Percentiles rank a stretch among this genome's conserved stretches.
Evolutionary conservation across 2,888 invertebrate genomes (phyloP).

Genomic region (Standfussiana lucernea): DNA sequence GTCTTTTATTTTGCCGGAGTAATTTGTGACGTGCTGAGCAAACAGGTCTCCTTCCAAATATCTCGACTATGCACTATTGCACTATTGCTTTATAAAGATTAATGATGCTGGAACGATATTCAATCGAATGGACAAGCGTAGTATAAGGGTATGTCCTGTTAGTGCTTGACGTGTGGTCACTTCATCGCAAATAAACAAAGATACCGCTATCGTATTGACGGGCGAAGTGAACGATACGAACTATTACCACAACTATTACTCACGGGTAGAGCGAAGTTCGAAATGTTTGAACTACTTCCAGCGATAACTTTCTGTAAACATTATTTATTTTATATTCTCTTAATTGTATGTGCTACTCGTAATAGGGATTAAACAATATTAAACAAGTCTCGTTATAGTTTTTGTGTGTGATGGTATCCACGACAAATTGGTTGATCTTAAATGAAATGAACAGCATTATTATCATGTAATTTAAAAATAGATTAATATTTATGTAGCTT

Average conservation of each 20-base stretch:
- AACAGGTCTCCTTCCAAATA: not conserved
- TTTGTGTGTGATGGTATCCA: not conserved
- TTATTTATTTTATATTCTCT: not conserved
- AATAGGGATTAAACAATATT: not conserved
- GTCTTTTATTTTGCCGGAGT: not conserved
- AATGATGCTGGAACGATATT: not conserved
- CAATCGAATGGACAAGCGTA: not conserved
- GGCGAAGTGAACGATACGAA: slow-evolving; percentile 37
- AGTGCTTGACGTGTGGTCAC: slow-evolving; percentile 1
- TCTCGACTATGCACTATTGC: not conserved
- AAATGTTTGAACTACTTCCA: slow-evolving; percentile 43
- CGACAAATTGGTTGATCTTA: not conserved
- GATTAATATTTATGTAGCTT: not conserved
- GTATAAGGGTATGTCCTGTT: not conserved
- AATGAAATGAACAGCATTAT: not conserved
- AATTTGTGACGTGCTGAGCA: not conserved
- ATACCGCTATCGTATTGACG: slow-evolving; percentile 62
- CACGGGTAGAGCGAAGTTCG: slow-evolving; percentile 58
- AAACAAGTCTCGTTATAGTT: not conserved
- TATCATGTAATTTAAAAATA: slow-evolving; percentile 20
- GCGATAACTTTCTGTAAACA: slow-evolving; percentile 41
- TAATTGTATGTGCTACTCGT: not conserved
- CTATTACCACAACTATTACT: slow-evolving; percentile 43
- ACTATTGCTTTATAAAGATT: not conserved
- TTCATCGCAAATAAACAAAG: slow-evolving; percentile 61